Conservation (phyloP, 1,140 invertebrate species). For the Ericerus pela region DNA sequence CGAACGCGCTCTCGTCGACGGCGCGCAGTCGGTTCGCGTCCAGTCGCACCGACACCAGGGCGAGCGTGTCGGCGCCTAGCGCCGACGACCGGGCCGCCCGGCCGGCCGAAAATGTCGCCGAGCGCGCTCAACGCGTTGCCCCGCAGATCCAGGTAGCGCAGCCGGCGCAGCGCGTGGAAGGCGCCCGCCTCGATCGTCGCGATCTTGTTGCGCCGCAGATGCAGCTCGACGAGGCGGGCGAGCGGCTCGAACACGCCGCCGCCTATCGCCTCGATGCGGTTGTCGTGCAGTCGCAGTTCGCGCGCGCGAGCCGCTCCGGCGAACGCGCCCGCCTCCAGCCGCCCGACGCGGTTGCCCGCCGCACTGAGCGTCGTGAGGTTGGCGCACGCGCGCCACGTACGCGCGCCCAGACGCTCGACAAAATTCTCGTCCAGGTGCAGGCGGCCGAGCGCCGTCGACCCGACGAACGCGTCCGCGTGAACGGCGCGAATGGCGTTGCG, state of each 20-base stretch:
- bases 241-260: conserved; percentile 65
- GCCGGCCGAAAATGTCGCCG: conserved; percentile 66
- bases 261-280: conserved; percentile 55
- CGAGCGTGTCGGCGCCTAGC: conserved; percentile 43
- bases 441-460: conserved; percentile 58
- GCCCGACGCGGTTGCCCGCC: conserved; percentile 75
- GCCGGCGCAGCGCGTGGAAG: conserved; percentile 57
- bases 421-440: conserved; percentile 76
- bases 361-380: conserved; percentile 69
- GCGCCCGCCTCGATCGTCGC: conserved; percentile 65
- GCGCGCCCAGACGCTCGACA: conserved; percentile 53
- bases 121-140: conserved; percentile 59
- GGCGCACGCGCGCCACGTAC: conserved; percentile 54
- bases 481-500: conserved; percentile 69
- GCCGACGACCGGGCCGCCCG: conserved; percentile 26
- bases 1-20: conserved; percentile 53
- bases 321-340: conserved; percentile 65
- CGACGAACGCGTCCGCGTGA: conserved; percentile 52
- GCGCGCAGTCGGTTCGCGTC: conserved; percentile 63
- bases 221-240: conserved; percentile 61
- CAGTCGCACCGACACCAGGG: conserved; percentile 68
- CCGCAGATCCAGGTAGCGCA: conserved; percentile 80
- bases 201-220: conserved; percentile 75
- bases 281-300: conserved; percentile 76
- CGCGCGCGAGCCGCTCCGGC: conserved; percentile 51